Percentiles rank a stretch among this genome's conserved stretches.
Evolutionary conservation across 2,113 vertebrate genomes (phyloP).

Genomic region (zebrafish (Danio rerio)): DNA sequence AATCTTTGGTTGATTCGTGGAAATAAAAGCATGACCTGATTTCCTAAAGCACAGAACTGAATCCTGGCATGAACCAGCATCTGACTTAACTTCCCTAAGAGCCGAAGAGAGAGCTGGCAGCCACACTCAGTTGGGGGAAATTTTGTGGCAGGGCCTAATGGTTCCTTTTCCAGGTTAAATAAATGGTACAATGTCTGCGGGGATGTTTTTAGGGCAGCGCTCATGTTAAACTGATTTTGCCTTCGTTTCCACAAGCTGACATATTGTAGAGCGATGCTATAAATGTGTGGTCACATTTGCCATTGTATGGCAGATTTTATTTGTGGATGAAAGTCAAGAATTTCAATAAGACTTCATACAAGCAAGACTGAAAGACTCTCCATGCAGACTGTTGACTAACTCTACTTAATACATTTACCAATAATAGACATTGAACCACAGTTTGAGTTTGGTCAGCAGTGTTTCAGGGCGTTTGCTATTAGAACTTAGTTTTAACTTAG

Average conservation of each 20-base stretch:
- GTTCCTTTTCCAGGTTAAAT: constrained; percentile 23
- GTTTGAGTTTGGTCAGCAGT: no score
- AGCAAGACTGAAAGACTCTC: no score
- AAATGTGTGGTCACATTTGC: not conserved
- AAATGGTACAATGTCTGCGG: constrained; percentile 10
- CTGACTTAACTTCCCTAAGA: not conserved
- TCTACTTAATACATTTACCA: not conserved
- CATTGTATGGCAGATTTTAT: not conserved
- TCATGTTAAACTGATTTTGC: not conserved
- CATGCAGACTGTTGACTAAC: no score
- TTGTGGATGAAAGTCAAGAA: no score
- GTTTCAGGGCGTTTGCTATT: no score
- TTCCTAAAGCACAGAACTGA: not conserved
- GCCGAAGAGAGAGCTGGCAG: constrained; percentile 1
- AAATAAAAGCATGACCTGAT: constrained; percentile 6
- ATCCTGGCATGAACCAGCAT: not conserved
- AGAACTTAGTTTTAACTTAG: no score
- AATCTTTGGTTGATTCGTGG: not conserved
- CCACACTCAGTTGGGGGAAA: not conserved
- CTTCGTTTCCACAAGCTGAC: not conserved
- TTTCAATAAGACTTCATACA: no score
- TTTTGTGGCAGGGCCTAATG: constrained; percentile 23
- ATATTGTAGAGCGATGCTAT: not conserved
- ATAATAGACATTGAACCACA: no score
- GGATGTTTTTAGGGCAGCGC: not conserved